Base-by-base conservation (phyloP, 2,113 vertebrate species). In the Tyrannus savana region DNA sequence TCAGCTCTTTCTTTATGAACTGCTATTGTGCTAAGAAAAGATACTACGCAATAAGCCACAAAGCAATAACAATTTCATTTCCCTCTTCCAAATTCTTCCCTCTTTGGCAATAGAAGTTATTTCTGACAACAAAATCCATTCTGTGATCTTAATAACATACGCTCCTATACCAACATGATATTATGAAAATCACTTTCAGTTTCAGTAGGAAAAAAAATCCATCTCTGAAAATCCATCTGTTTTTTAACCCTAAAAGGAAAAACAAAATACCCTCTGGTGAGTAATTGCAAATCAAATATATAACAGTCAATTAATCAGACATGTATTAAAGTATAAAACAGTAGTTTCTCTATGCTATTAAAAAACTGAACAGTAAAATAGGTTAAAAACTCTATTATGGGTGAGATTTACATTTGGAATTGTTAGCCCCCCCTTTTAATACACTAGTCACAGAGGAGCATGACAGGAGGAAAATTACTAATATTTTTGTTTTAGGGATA, bases 41-140 rank as follows among this genome's bases (percentile, higher is more conserved):
- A 90, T 80, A 86, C 39, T 19, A 49, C 16, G 44, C 33, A 96
- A 67, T 72, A 81, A 92, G 55, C 47, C 52, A 91, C 64, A 78
- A 87, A 92, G 53, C n/a, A 93, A 72, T 96, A 89, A 47, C 35
- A 59, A 10, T 52, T 93, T 81, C 69, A 87, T 84, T 95, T 96
- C 14, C 16, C 16, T 80, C 35, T 63, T 95, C 56, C 42, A 84
- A 68, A 77, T 87, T 74, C 68, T 93, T 84, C n/a, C 19, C 19
- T 95, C 53, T 94, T 89, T 87, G 74, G 60, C 55, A 94, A 72
- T 4, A 9, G 35, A 84, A 79, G 30, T 67, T 95, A 87, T 93
- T 95, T 94, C 77, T 89, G 66, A 93, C 42, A 93, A 63, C 42
- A 77, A 93, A 89, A 93, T 86, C 25, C 63, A 86, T 88, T 96